phyloP scores from a whole-genome alignment of 2,113 vertebrate species.

The rabbit (Oryctolagus cuniculus) region DNA sequence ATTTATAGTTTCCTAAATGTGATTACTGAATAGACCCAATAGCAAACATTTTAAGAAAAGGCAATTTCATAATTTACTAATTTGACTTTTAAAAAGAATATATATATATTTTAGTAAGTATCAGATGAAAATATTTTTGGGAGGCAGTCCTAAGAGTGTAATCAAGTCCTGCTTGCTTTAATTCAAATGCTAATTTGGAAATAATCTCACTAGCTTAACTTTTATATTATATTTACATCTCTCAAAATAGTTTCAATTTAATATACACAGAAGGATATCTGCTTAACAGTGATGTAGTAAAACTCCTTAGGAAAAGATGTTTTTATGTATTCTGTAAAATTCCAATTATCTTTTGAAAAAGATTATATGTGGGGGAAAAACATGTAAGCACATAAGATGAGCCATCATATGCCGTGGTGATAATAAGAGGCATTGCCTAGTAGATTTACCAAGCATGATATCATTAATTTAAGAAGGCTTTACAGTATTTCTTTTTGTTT shows the following conservation, averaged over 20 bases:
- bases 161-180: background rate
- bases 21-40: conserved; percentile 87
- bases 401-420: background rate
- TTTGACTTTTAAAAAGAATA: conserved; percentile 30
- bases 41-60: conserved; percentile 77
- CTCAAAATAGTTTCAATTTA: conserved; percentile 45
- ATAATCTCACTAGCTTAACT: conserved; percentile 44
- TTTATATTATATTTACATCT: conserved; percentile 55
- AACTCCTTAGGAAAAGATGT: background rate
- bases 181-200: conserved; percentile 63
- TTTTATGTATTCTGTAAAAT: conserved; percentile 53
- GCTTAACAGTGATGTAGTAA: background rate
- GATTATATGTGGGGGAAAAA: background rate
- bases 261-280: conserved; percentile 34
- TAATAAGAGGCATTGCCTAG: conserved; percentile 27
- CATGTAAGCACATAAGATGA: background rate
- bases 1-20: conserved; percentile 93
- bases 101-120: conserved; percentile 25
- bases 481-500: background rate
- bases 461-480: conserved; percentile 52
- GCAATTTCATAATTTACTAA: conserved; percentile 33
- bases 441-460: background rate
- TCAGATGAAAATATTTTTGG: conserved; percentile 55
- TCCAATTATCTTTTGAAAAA: conserved; percentile 34
- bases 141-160: conserved; percentile 19